These are phyloP conservation scores for Tragelaphus imberbis DNA, from an alignment of 2,113 vertebrate genomes.

Conservation along the genomic window DNA sequence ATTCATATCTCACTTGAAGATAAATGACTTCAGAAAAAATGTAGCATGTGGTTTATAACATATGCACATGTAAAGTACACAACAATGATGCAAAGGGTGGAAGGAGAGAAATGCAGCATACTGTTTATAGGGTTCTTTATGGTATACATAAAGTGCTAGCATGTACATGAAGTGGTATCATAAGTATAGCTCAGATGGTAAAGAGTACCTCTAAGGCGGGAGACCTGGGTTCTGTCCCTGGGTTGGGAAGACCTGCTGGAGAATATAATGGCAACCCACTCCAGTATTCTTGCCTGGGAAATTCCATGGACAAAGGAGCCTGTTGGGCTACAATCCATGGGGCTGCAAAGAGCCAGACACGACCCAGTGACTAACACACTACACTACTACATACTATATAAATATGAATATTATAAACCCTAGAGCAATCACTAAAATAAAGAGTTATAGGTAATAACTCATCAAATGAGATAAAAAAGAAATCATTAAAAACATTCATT, in stretches of 20 bases:
- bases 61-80: not conserved
- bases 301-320: not conserved
- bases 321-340: not conserved
- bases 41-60: not conserved
- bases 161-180: not conserved
- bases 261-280: not conserved
- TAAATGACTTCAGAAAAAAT: not conserved
- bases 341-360: not conserved
- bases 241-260: not conserved
- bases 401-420: not conserved
- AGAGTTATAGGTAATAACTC: not conserved
- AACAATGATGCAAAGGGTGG: not conserved
- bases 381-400: not conserved
- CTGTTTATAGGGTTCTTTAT: not conserved
- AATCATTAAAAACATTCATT: not conserved
- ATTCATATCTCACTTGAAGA: not conserved
- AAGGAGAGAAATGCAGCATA: not conserved
- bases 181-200: not conserved
- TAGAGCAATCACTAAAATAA: not conserved
- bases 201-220: not conserved
- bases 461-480: not conserved
- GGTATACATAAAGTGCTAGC: not conserved
- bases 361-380: not conserved
- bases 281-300: not conserved
- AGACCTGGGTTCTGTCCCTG: not conserved